Conservation (phyloP, 2,113 vertebrate species). For the Gopherus evgoodei region DNA sequence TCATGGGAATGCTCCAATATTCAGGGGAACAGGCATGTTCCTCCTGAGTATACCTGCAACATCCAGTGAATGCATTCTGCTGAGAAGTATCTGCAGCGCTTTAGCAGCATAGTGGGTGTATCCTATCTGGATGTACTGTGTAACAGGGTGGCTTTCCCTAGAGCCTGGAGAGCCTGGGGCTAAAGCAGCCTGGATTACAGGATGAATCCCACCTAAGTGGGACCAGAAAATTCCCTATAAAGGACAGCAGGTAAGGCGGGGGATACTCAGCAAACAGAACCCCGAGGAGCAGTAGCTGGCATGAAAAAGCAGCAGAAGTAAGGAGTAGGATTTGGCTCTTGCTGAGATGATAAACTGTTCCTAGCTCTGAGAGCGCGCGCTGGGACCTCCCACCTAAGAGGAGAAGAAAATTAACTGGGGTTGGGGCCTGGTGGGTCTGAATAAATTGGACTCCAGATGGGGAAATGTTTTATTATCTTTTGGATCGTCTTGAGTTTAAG, state of each 20-base stretch:
- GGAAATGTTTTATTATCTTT: too few relatives aligned
- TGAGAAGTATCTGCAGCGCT: not conserved
- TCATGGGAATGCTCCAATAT: not conserved
- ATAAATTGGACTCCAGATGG: too few relatives aligned
- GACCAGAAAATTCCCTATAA: not conserved
- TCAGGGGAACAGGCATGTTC: not conserved
- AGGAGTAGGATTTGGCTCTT: not conserved
- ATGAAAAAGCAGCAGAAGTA: not conserved
- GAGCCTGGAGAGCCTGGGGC: not conserved
- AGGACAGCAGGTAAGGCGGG: not conserved
- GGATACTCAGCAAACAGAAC: not conserved
- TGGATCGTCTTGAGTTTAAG: too few relatives aligned
- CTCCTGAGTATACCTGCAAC: not conserved
- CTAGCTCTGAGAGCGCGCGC: not conserved
- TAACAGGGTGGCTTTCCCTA: not conserved
- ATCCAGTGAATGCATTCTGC: not conserved
- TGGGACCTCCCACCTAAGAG: not conserved
- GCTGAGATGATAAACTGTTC: not conserved
- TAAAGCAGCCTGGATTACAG: not conserved
- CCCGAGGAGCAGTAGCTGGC: not conserved
- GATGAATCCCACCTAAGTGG: not conserved
- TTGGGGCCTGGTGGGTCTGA: too few relatives aligned
- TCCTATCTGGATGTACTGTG: not conserved
- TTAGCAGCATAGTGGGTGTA: not conserved
- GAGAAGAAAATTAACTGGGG: too few relatives aligned